phyloP scores from a whole-genome alignment of 2,797 vertebrate genomes.

The Enteromius thamalakanensis region DNA sequence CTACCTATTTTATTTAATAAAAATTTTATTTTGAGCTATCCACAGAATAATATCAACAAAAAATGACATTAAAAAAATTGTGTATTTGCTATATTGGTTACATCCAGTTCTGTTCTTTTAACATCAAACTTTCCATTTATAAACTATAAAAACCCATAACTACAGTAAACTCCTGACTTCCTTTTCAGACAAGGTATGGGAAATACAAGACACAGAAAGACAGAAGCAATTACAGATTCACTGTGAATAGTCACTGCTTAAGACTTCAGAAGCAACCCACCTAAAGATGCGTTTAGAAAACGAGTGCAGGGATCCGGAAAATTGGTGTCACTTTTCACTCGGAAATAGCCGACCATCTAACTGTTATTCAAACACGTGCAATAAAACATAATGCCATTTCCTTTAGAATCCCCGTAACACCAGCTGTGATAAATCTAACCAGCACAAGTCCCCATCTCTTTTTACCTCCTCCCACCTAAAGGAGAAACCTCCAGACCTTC shows the following conservation, averaged over 20 bases:
- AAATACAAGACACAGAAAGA: background rate
- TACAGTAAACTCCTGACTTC: background rate
- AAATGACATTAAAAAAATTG: no score
- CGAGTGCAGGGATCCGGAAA: background rate
- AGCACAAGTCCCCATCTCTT: constrained; percentile 27
- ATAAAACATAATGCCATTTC: constrained; percentile 52
- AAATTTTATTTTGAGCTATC: no score
- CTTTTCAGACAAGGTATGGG: background rate
- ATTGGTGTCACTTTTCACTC: constrained; percentile 36
- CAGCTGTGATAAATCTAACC: constrained; percentile 53
- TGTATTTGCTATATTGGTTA: no score
- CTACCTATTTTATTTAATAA: no score
- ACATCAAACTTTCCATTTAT: background rate
- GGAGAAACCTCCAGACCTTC: constrained; percentile 43
- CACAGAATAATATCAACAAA: no score
- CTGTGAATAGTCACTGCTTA: background rate
- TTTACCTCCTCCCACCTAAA: constrained; percentile 13
- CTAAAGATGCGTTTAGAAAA: constrained; percentile 17
- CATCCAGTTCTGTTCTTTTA: background rate
- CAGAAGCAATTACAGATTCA: constrained; percentile 2
- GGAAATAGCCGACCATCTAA: constrained; percentile 24
- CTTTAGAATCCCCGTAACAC: constrained; percentile 38
- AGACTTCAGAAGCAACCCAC: background rate
- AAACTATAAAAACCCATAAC: background rate
- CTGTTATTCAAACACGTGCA: constrained; percentile 48